Percentiles rank a stretch among this genome's conserved stretches.
Evolutionary conservation across 2,797 vertebrate genomes (phyloP).

Genomic region (Darevskia nairensis): DNA sequence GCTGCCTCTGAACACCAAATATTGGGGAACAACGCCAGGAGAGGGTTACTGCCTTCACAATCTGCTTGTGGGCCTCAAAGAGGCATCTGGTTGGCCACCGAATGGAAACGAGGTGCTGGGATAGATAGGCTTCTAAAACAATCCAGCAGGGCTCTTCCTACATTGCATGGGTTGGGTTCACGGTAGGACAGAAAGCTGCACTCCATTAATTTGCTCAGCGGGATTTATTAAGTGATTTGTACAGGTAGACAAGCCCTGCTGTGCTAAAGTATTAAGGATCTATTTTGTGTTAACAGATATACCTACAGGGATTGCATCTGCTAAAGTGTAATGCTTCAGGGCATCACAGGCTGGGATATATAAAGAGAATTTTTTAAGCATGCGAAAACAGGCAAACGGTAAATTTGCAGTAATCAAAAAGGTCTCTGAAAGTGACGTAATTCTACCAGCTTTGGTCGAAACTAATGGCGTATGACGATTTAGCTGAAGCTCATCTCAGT

Average conservation of each 20-base stretch:
- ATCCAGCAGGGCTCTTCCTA: no score
- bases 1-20: no score
- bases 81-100: no score
- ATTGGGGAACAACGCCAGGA: no score
- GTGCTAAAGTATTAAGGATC: not conserved
- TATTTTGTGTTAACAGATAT: not conserved
- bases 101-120: no score
- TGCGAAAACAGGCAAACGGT: not conserved
- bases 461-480: constrained; percentile 39
- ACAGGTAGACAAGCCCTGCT: not conserved
- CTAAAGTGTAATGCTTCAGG: not conserved
- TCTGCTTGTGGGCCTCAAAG: no score
- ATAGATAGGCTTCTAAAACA: no score
- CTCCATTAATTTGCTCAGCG: not conserved
- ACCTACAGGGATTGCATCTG: not conserved
- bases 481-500: constrained; percentile 1
- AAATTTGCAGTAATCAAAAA: not conserved
- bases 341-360: not conserved
- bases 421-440: not conserved
- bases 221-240: not conserved
- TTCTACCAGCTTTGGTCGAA: constrained; percentile 34
- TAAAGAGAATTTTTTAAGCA: not conserved
- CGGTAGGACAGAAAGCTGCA: no score
- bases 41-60: no score
- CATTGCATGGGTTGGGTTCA: not conserved